These are phyloP conservation scores for Acropternis orthonyx DNA, from an alignment of 2,797 vertebrate species.

Conservation along the genomic window DNA sequence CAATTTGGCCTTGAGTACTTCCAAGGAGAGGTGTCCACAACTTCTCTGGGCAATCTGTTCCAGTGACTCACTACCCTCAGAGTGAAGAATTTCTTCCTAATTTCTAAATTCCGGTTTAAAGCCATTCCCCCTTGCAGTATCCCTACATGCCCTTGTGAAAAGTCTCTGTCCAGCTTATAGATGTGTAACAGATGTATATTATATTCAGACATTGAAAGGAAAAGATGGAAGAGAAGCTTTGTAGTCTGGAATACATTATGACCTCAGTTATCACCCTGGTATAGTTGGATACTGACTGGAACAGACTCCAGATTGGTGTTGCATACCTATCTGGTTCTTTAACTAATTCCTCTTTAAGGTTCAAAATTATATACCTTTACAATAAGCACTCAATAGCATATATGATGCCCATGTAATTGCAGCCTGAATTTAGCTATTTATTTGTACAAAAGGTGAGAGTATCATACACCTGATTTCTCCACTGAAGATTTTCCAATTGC, in stretches of 20 bases:
- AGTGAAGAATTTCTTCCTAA: neutral
- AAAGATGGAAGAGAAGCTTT: neutral
- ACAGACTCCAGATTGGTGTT: neutral
- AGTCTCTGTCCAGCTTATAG: neutral
- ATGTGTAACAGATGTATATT: neutral
- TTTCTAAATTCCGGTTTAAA: neutral
- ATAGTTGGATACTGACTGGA: neutral
- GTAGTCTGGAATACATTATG: neutral
- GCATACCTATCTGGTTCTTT: neutral
- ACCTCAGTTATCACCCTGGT: neutral
- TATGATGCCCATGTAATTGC: neutral
- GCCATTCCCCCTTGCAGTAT: neutral
- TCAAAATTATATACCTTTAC: neutral
- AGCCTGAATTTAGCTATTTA: neutral
- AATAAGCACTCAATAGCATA: neutral
- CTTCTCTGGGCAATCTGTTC: neutral
- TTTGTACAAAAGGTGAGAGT: neutral
- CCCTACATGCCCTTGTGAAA: neutral
- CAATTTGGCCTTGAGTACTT: neutral
- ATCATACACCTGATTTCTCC: neutral
- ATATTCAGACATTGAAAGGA: neutral
- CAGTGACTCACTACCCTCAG: neutral
- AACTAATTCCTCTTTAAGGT: neutral
- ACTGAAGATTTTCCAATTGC: neutral
- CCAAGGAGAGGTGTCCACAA: neutral